phyloP scores from a whole-genome alignment of 1,140 invertebrate genomes.

The Coelopa frigida region DNA sequence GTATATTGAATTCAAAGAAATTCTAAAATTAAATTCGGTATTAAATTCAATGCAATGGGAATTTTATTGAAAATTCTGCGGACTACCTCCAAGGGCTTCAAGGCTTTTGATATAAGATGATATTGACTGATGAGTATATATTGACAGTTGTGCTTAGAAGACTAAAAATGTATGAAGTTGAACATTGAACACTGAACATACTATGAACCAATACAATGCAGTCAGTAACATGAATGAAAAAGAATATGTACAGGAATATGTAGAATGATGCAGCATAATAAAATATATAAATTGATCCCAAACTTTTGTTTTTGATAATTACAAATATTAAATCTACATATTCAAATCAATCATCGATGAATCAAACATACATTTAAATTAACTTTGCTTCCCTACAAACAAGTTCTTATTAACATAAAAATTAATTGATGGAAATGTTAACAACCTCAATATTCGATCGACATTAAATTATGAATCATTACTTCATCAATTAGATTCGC shows the following conservation, averaged over 20 bases:
- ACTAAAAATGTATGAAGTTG: conserved; percentile 5
- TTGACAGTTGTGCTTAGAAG: background rate
- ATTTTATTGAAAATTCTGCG: no score
- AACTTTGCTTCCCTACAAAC: background rate
- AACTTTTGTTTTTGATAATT: no score
- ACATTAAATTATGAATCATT: background rate
- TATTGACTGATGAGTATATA: no score
- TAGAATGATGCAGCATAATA: background rate
- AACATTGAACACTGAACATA: background rate
- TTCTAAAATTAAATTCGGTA: no score
- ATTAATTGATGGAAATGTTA: background rate
- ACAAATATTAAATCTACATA: no score
- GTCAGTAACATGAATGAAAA: conserved; percentile 1
- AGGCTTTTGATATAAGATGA: no score
- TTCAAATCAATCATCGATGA: conserved; percentile 1
- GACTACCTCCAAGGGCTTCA: no score
- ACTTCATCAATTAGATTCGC: background rate
- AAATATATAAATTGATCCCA: no score
- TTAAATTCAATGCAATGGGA: no score
- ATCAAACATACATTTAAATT: conserved; percentile 1
- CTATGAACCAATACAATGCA: background rate
- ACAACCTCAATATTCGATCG: background rate
- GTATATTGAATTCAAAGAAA: no score
- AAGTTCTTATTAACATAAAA: background rate
- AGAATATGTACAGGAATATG: background rate